Base-by-base conservation (phyloP, 2,113 vertebrate genomes). In the Porphyrio hochstetteri region DNA sequence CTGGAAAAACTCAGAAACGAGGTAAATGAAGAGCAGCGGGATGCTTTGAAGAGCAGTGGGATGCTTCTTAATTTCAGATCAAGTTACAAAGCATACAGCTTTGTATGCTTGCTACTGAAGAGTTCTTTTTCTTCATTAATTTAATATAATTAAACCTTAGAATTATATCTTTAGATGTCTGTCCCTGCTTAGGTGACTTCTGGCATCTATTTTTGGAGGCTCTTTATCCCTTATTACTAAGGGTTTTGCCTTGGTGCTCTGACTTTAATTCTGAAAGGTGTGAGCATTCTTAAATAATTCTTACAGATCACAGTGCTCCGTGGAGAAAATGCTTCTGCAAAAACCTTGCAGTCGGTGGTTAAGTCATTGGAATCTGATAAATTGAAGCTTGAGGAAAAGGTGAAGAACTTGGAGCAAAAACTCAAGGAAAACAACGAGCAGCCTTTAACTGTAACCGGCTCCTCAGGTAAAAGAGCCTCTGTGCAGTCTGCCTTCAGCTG, bases 351-450 rank as follows among this genome's bases (percentile, higher is more conserved):
- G 93, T 98, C 97, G 1, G 97, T 98, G 33, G 97, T 99, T 79
- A 97, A 99, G 88, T 97, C 98, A 28, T 95, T 99, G 86, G 99
- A 99, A 97, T 98, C 94, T 29, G 99, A 99, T 80, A 99, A 99
- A 80, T 81, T 97, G 81, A 97, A 98, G 76, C 98, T 99, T 11
- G 98, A 99, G 96, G 98, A 99, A 48, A 98, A 97, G 65, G 96
- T 99, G 59, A 98, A 98, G 96, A 98, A 96, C 94, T 95, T 99
- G 96, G 99, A 99, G 96, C 98, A 98, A 94, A 98, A 98, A 84
- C 97, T 98, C 81, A 96, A 97, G 63, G 97, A 97, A 60, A 98
- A 97, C 82, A 97, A 97, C 25, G 98, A 96, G 84, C 97, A 97
- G 93, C 96, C 98, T 75, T 76, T 92, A 67, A 92, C 52, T 74